Percentiles rank a stretch among this genome's conserved stretches.
Evolutionary conservation across 2,888 invertebrate genomes (phyloP).

Genomic region (Deroplatys truncata): DNA sequence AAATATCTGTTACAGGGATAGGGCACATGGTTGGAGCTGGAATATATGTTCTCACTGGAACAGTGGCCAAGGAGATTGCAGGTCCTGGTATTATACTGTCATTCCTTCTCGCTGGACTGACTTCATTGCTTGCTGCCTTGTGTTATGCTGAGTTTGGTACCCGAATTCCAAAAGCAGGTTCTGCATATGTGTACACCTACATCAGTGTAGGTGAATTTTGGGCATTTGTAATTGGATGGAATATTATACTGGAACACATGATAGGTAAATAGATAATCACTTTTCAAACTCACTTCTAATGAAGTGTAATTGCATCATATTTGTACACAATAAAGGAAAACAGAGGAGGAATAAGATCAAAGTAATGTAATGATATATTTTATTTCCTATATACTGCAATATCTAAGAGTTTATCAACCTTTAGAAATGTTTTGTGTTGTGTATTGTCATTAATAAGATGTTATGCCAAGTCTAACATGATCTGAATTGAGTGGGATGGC

Average conservation of each 20-base stretch:
- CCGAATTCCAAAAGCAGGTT: constrained; percentile 82
- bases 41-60: constrained; percentile 85
- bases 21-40: constrained; percentile 96
- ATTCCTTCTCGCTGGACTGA: constrained; percentile 74
- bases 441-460: too few species aligned
- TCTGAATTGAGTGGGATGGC: too few species aligned
- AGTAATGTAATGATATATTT: too few species aligned
- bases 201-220: constrained; percentile 89
- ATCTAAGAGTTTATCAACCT: too few species aligned
- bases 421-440: too few species aligned
- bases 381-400: too few species aligned
- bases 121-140: constrained; percentile 73
- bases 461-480: too few species aligned
- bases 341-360: too few species aligned
- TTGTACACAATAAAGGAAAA: too few species aligned
- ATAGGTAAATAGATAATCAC: constrained; percentile 58
- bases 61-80: constrained; percentile 74
- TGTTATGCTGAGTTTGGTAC: constrained; percentile 91
- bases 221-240: constrained; percentile 95
- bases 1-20: constrained; percentile 58
- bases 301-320: background rate
- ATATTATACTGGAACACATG: constrained; percentile 85
- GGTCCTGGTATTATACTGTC: constrained; percentile 74
- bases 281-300: background rate
- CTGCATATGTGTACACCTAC: constrained; percentile 91